A percentile compares a stretch with the other conserved stretches of the same genome.
Evolutionary conservation across 2,888 invertebrate genomes (phyloP).

Genomic region (Choristoneura rosaceana): DNA sequence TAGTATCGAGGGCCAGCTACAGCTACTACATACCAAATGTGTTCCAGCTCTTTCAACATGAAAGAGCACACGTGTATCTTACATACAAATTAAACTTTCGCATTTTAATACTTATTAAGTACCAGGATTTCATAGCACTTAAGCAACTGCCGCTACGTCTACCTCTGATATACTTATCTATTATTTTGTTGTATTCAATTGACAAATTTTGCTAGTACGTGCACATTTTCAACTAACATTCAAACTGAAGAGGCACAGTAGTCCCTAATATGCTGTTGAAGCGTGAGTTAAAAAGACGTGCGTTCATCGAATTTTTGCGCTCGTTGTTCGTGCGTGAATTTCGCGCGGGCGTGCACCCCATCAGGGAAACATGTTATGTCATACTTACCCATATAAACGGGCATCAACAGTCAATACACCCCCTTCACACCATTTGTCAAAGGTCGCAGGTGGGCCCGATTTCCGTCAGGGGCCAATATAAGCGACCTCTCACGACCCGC

Average conservation of each 20-base stretch:
- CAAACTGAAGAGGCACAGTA: not conserved
- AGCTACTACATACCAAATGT: no score
- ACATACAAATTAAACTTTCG: no score
- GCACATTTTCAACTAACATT: not conserved
- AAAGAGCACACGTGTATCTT: no score
- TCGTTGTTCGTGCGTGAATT: slow-evolving; percentile 1
- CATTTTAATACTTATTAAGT: no score
- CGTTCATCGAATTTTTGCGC: not conserved
- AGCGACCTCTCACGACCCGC: slow-evolving; percentile 21
- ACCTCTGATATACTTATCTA: no score
- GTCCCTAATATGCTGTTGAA: not conserved
- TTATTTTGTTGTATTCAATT: no score
- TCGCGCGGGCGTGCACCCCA: not conserved
- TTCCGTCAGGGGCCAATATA: slow-evolving; percentile 31
- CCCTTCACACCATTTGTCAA: slow-evolving; percentile 38
- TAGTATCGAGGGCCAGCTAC: no score
- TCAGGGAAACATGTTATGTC: slow-evolving; percentile 22
- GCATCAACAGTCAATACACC: slow-evolving; percentile 30
- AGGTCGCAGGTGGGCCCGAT: slow-evolving; percentile 40
- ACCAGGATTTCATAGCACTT: no score
- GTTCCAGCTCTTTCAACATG: no score
- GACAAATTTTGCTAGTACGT: no score
- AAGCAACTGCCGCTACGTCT: no score
- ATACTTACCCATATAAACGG: slow-evolving; percentile 13
- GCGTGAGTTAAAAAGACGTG: not conserved